These are phyloP conservation scores for Gnathonemus longibarbis DNA, from an alignment of 2,113 vertebrate species.

Conservation along the genomic window DNA sequence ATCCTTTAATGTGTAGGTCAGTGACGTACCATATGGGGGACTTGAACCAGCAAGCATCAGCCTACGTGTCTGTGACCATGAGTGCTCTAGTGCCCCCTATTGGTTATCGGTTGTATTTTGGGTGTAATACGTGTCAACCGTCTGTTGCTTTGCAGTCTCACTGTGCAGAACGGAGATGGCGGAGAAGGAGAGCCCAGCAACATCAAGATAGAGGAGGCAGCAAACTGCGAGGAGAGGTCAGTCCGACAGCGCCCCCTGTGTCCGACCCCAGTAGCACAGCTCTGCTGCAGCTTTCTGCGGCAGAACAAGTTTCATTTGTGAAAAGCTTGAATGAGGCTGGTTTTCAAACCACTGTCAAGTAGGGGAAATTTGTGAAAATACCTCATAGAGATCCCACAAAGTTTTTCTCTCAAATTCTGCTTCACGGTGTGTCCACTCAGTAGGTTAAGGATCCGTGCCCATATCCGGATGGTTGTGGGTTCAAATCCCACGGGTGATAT, in stretches of 20 bases:
- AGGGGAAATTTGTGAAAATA: neutral
- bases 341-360: neutral
- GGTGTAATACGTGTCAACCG: slow-evolving; percentile 18
- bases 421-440: neutral
- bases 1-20: neutral
- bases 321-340: neutral
- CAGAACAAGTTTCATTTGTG: neutral
- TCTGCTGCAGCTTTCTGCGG: neutral
- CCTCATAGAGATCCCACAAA: neutral
- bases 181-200: slow-evolving; percentile 78
- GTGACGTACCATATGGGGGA: neutral
- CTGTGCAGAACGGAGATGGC: slow-evolving; percentile 80
- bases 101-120: neutral
- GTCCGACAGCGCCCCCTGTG: neutral
- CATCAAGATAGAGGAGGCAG: slow-evolving; percentile 66
- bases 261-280: neutral
- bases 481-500: neutral
- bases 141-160: slow-evolving; percentile 62
- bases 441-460: neutral
- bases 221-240: slow-evolving; percentile 86
- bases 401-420: neutral
- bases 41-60: neutral
- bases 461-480: neutral
- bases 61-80: neutral
- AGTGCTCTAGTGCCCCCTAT: neutral